Base-by-base conservation (phyloP, 2,888 invertebrate genomes). In the Nymphalis c-album region DNA sequence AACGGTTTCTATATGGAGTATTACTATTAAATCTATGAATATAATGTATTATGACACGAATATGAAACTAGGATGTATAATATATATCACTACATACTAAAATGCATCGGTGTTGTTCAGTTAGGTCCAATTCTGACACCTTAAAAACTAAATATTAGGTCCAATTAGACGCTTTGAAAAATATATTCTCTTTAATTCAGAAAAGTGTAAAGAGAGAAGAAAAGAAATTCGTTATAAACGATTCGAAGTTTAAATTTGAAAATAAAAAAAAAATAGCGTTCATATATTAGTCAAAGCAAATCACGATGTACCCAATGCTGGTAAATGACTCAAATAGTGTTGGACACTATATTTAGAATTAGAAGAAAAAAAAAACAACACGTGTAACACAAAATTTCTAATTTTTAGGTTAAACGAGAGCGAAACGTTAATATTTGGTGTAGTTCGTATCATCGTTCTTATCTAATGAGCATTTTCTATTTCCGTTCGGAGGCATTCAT, bases 361-460 rank as follows among this genome's bases (percentile, higher is more conserved):
- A n/a, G n/a, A n/a, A n/a, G n/a, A n/a, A n/a, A n/a, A 67, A 72
- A 63, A 64, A 63, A 53, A 67, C 71, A 62, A 68, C 69, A 68
- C 62, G 69, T 70, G 63, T 69, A 71, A 75, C 68, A 74, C 74
- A 75, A 70, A 73, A 69, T 73, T 74, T 73, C 64, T 63, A 74
- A 74, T 71, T 74, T 71, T 70, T 58, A 70, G 68, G 63, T 71
- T 67, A 73, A 60, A 65, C 53, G 71, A 68, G 69, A 67, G 65
- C 65, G 71, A 68, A 75, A 70, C 62, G 72, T 75, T 73, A 74
- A 76, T 78, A 76, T 78, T 78, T 78, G 78, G 78, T 73, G 75
- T 76, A 76, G 73, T 71, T 73, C 67, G 73, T 71, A 74, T 67
- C 65, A 73, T 74, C 61, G 67, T 70, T 73, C 67, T 47, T 51